Evolutionary conservation across 2,888 invertebrate species (phyloP), one percentile per base, ranked within the genome.

Genomic region (Nysson spinosus): DNA sequence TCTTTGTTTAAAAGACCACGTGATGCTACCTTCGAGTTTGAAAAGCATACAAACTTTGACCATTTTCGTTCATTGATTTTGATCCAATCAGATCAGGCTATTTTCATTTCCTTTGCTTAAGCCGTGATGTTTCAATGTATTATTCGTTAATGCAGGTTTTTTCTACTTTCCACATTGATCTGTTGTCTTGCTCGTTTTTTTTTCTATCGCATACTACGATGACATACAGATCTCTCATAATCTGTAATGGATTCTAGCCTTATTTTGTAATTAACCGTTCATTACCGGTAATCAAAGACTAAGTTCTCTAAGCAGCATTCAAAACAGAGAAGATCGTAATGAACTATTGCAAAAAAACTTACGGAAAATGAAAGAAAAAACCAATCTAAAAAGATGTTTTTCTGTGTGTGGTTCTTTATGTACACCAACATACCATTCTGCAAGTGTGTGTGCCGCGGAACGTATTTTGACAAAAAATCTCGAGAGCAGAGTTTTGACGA

Each of bases 361-460:
- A 68, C 76, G 77, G 78, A 74, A 82, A 78, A 75, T 73, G 68
- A 82, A 75, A 82, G 68, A 81, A 83, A 80, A 82, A 81, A 80
- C 73, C 78, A 85, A 81, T 83, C 71, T 79, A 83, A 77, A 80
- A 79, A 78, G 61, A 79, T 75, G 81, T 83, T 81, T 86, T 85
- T 85, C 84, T 88, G 86, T 88, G 89, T 89, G 88, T 88, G 83
- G 88, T 88, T 87, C 88, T 88, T 89, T 88, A 89, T 87, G 89
- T 91, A 91, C 91, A 91, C 91, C 91, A 91, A 91, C 91, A 91
- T 91, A 91, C 91, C 91, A 91, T 91, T 91, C 90, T 90, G 86
- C 85, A 85, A 84, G 85, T 84, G 85, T 85, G 78, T 80, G 80
- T 77, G 72, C 60, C 69, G 77, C 78, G 47, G 75, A 84, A 83